Evolutionary conservation across 2,888 invertebrate genomes (phyloP).

Genomic region (Sphaerophoria rueppellii): DNA sequence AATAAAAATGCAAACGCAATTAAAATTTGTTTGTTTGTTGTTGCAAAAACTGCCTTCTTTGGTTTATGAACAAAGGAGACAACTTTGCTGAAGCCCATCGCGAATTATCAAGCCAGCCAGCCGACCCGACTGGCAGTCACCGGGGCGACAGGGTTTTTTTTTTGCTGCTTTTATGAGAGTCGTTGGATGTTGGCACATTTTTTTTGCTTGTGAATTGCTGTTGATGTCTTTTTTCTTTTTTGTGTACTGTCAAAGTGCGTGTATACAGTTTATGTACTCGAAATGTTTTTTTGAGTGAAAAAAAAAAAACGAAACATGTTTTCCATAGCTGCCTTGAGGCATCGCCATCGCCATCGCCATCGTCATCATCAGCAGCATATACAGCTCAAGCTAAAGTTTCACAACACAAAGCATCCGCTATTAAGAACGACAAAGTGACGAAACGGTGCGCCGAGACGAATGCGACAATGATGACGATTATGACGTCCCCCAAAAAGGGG

Average conservation of each 20-base stretch:
- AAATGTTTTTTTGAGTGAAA: neutral
- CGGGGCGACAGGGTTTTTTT: neutral
- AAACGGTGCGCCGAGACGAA: too few species aligned
- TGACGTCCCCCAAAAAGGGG: slow-evolving; percentile 1
- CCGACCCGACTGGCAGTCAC: neutral
- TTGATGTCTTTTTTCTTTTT: neutral
- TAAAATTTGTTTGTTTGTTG: slow-evolving; percentile 31
- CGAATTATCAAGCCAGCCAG: slow-evolving; percentile 11
- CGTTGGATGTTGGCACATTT: slow-evolving; percentile 69
- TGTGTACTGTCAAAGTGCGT: slow-evolving; percentile 53
- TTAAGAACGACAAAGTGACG: slow-evolving; percentile 35
- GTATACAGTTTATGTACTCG: slow-evolving; percentile 51
- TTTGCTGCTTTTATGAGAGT: slow-evolving; percentile 45
- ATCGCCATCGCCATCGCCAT: slow-evolving; percentile 25
- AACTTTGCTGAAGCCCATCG: slow-evolving; percentile 5
- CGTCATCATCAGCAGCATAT: slow-evolving; percentile 23
- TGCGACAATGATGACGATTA: slow-evolving; percentile 25
- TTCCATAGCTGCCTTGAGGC: neutral
- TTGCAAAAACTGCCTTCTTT: neutral
- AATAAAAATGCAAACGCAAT: slow-evolving; percentile 3
- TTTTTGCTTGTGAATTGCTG: slow-evolving; percentile 35
- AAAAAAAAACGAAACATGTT: slow-evolving; percentile 32
- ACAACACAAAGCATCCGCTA: slow-evolving; percentile 47
- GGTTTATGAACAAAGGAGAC: slow-evolving; percentile 15
- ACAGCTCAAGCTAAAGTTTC: slow-evolving; percentile 26